Conservation (phyloP, 2,797 vertebrate genomes). For the Danio kyathit region DNA sequence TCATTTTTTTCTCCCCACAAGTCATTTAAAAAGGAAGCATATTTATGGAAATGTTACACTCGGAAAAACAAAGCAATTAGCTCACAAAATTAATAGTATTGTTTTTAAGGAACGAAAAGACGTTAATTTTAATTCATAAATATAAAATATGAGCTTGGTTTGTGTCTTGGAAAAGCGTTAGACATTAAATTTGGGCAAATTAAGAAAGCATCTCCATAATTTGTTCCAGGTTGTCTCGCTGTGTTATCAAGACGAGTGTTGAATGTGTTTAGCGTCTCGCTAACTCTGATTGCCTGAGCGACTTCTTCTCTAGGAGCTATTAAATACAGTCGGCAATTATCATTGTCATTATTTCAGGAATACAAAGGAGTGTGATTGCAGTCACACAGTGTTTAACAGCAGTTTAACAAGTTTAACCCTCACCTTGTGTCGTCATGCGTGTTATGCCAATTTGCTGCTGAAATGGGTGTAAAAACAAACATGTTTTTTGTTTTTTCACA, state of each 20-base stretch:
- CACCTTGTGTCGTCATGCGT: not conserved
- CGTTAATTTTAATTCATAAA: slow-evolving; percentile 64
- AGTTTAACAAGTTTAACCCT: not conserved
- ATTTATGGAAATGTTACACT: slow-evolving; percentile 75
- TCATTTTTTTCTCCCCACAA: slow-evolving; percentile 66
- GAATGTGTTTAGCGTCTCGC: not conserved
- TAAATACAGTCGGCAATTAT: not conserved
- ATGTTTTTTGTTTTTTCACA: not conserved
- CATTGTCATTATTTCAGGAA: slow-evolving; percentile 14
- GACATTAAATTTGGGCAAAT: slow-evolving; percentile 42
- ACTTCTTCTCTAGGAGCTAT: not conserved
- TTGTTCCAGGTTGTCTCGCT: not conserved
- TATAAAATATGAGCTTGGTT: slow-evolving; percentile 60
- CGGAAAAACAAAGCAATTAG: slow-evolving; percentile 78
- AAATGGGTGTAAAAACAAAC: not conserved
- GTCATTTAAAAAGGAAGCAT: slow-evolving; percentile 71
- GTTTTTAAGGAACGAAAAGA: slow-evolving; percentile 64
- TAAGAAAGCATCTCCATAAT: slow-evolving; percentile 36
- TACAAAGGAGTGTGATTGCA: slow-evolving; percentile 9
- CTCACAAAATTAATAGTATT: slow-evolving; percentile 72
- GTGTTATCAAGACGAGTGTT: slow-evolving; percentile 8
- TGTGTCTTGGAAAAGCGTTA: slow-evolving; percentile 43
- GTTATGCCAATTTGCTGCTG: not conserved
- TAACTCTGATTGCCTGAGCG: slow-evolving; percentile 8
- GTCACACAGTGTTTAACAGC: not conserved